Conservation (phyloP, 2,113 vertebrate genomes). For the Monopterus albus region DNA sequence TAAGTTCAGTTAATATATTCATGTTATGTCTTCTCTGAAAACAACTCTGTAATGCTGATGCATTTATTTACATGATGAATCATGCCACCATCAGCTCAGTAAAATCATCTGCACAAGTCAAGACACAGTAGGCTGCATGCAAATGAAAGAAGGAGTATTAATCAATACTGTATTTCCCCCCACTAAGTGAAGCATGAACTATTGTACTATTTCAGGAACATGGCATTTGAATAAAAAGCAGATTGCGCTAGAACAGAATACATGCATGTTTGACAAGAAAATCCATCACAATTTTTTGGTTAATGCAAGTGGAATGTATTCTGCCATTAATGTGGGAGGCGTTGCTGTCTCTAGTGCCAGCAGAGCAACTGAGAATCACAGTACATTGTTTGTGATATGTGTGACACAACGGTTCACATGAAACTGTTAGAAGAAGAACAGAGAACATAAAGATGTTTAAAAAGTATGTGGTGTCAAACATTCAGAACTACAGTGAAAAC, state of each 20-base stretch:
- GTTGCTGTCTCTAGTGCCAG: not conserved
- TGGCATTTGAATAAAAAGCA: conserved; percentile 75
- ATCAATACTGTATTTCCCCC: conserved; percentile 62
- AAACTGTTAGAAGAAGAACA: conserved; percentile 7
- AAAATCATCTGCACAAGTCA: conserved; percentile 63
- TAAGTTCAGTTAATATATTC: conserved; percentile 60
- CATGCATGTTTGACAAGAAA: conserved; percentile 70
- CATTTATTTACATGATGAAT: conserved; percentile 75
- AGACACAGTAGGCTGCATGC: conserved; percentile 57
- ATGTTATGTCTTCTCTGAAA: conserved; percentile 56
- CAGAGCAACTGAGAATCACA: conserved; percentile 8
- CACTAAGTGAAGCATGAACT: conserved; percentile 70
- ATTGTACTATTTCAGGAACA: conserved; percentile 68
- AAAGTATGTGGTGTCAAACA: not conserved
- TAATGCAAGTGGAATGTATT: conserved; percentile 62
- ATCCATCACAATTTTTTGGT: conserved; percentile 67
- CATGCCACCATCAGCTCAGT: conserved; percentile 54
- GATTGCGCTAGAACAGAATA: conserved; percentile 60
- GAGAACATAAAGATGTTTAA: not conserved
- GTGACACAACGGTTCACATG: not conserved
- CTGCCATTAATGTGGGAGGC: conserved; percentile 42
- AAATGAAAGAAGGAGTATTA: conserved; percentile 69
- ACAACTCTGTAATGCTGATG: conserved; percentile 62
- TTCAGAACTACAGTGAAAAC: not conserved
- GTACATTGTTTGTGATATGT: conserved; percentile 1